Evolutionary conservation across 2,113 vertebrate species (phyloP), one percentile per base, ranked within the genome.

Genomic region (Muntiacus muntjak): DNA sequence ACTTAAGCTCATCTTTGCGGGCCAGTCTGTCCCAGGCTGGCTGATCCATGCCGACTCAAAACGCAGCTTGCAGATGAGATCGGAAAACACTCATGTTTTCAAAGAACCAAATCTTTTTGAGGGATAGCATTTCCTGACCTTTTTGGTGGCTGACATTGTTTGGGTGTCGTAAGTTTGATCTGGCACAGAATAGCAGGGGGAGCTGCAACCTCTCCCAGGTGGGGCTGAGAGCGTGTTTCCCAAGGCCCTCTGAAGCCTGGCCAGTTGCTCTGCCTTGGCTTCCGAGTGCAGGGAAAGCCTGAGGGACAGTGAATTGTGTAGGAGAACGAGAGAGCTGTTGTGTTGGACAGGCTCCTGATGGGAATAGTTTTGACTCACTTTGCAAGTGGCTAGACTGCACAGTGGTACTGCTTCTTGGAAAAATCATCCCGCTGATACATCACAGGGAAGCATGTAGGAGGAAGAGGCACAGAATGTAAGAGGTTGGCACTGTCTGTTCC

Each of bases 401-500:
- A 40, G 92, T 21, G 36, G 55, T 57, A 43, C 57, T 1, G 67
- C 25, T 82, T 87, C 91, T 58, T 88, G 64, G 96, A 64, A 97
- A 95, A 87, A 90, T 92, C 67, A 55, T 82, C 55, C 78, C 12
- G 13, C 45, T 1, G 15, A 85, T 21, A 50, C 64, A 71, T 17
- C 13, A 47, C 57, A 40, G 62, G 92, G 89, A 54, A 26, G 71
- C 40, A 43, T 76, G 96, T 94, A 92, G 94, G 97, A 89, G 98
- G 96, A 71, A 47, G 60, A 11, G 33, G 90, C 84, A 55, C 74
- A 30, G 81, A 92, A 58, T 28, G 8, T 52, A 86, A 84, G 96
- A 89, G 78, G 95, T 26, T 60, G 95, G 88, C 88, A 60, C 76
- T 90, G 71, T 93, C 90, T 87, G 74, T 96, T 97, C 94, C 85